phyloP scores from a whole-genome alignment of 2,113 vertebrate genomes.

The Planiliza haematocheilus region DNA sequence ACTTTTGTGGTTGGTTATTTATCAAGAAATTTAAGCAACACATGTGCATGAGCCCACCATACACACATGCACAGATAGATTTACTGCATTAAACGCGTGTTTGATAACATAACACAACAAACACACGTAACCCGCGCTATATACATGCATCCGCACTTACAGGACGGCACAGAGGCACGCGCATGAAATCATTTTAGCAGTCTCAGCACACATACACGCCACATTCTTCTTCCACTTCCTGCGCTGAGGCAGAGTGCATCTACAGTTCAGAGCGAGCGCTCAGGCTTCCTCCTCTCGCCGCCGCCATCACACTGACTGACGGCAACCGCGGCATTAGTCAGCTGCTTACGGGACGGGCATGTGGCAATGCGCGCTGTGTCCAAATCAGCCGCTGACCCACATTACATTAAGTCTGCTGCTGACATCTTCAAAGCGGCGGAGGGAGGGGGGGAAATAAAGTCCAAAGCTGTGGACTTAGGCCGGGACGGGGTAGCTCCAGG shows the following conservation, averaged over 20 bases:
- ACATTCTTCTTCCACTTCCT: constrained; percentile 68
- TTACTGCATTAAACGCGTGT: too few species aligned
- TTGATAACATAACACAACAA: too few species aligned
- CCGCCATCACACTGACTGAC: constrained; percentile 11
- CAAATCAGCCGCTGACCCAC: constrained; percentile 50
- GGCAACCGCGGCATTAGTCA: constrained; percentile 42
- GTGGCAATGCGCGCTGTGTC: constrained; percentile 44
- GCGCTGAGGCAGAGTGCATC: constrained; percentile 53
- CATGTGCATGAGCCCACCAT: too few species aligned
- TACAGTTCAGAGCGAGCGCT: constrained; percentile 52
- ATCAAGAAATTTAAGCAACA: too few species aligned
- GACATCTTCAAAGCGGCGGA: constrained; percentile 14
- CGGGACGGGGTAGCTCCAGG: background rate
- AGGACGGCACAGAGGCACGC: background rate
- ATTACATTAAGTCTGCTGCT: constrained; percentile 2
- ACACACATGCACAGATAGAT: too few species aligned
- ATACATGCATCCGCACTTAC: background rate
- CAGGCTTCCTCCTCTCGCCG: constrained; percentile 26
- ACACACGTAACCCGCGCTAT: background rate
- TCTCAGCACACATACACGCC: constrained; percentile 49
- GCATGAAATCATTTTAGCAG: constrained; percentile 31
- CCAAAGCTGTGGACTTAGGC: too few species aligned
- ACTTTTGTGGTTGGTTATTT: too few species aligned
- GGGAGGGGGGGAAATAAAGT: too few species aligned
- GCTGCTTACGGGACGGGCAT: constrained; percentile 50